Evolutionary conservation across 2,888 invertebrate genomes (phyloP).

Genomic region (Zaprionus lineosus): DNA sequence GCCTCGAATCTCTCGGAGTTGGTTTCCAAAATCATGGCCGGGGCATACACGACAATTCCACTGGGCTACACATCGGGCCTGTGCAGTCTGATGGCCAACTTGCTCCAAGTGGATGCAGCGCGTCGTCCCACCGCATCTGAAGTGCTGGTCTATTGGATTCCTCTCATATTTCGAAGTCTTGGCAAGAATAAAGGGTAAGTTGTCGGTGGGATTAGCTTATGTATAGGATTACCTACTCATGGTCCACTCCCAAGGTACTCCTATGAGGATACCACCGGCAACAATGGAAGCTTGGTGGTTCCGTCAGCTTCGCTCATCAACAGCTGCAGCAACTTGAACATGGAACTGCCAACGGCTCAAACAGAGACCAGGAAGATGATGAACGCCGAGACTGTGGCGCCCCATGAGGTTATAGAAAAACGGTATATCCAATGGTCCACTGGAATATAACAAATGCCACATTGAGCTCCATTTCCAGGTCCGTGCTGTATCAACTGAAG

Average conservation of each 20-base stretch:
- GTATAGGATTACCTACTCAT: background rate
- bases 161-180: slow-evolving; percentile 83
- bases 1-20: slow-evolving; percentile 88
- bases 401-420: slow-evolving; percentile 78
- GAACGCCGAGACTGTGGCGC: slow-evolving; percentile 80
- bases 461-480: slow-evolving; percentile 66
- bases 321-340: slow-evolving; percentile 50
- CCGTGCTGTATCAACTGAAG: slow-evolving; percentile 85
- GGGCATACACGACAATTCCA: slow-evolving; percentile 87
- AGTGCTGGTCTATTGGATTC: slow-evolving; percentile 84
- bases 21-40: slow-evolving; percentile 89
- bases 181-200: slow-evolving; percentile 81
- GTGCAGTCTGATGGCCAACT: slow-evolving; percentile 85
- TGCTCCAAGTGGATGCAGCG: slow-evolving; percentile 86
- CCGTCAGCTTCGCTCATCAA: slow-evolving; percentile 30
- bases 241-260: slow-evolving; percentile 61
- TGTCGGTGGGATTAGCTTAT: too few species aligned
- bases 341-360: slow-evolving; percentile 77
- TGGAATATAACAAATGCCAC: too few species aligned
- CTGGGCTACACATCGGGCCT: slow-evolving; percentile 86
- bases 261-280: slow-evolving; percentile 76
- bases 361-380: slow-evolving; percentile 81
- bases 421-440: slow-evolving; percentile 57
- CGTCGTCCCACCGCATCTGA: slow-evolving; percentile 86
- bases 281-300: slow-evolving; percentile 43